Evolutionary conservation across 2,113 vertebrate species (phyloP).

Genomic region (Girardinichthys multiradiatus): DNA sequence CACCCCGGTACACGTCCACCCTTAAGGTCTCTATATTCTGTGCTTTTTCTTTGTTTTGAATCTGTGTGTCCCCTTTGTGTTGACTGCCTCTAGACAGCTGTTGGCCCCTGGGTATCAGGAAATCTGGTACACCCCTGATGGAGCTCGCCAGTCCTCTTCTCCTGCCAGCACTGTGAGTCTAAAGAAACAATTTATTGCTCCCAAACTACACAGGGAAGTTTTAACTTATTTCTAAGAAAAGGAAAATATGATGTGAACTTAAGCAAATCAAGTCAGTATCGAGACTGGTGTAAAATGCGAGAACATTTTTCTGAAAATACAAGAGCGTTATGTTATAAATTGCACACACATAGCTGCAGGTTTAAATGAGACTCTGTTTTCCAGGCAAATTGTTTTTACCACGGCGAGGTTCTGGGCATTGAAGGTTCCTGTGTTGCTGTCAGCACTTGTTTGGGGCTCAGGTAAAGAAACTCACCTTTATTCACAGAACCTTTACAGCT

Average conservation of each 20-base stretch:
- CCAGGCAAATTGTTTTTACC: slow-evolving; percentile 94
- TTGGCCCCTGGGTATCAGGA: slow-evolving; percentile 90
- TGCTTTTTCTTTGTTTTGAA: slow-evolving; percentile 11
- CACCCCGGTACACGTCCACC: neutral
- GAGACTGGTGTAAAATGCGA: neutral
- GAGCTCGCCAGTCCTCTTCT: slow-evolving; percentile 75
- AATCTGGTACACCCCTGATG: slow-evolving; percentile 85
- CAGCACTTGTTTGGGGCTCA: slow-evolving; percentile 90
- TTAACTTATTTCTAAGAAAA: neutral
- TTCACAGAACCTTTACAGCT: neutral
- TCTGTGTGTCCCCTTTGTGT: slow-evolving; percentile 23
- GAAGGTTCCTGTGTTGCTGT: slow-evolving; percentile 85
- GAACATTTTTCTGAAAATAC: neutral
- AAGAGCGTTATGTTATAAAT: neutral
- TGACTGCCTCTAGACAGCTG: slow-evolving; percentile 82
- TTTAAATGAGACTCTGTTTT: slow-evolving; percentile 56
- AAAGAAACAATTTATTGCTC: slow-evolving; percentile 23
- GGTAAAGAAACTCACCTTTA: slow-evolving; percentile 78
- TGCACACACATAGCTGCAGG: neutral
- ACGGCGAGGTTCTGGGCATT: slow-evolving; percentile 83
- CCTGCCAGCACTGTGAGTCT: slow-evolving; percentile 83
- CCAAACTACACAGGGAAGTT: neutral
- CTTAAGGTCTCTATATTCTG: neutral
- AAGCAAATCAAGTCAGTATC: neutral
- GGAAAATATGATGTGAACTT: neutral